A percentile compares a stretch with the other conserved stretches of the same genome.
phyloP scores from a whole-genome alignment of 2,797 vertebrate genomes.

The Hydrophis major region DNA sequence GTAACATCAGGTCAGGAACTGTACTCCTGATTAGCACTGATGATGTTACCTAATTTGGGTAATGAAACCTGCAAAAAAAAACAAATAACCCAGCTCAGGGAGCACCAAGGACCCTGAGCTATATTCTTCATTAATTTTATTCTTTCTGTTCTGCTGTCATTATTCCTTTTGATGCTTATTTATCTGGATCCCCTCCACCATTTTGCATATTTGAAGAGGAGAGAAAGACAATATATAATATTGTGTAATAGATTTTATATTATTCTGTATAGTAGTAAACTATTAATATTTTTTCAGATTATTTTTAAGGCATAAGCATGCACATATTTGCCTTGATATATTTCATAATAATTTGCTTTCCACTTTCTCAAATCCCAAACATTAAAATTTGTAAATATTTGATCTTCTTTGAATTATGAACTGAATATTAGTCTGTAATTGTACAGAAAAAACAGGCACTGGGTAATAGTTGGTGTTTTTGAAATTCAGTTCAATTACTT shows the following conservation, averaged over 20 bases:
- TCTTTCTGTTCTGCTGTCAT: not conserved
- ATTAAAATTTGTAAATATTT: not conserved
- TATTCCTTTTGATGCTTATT: not conserved
- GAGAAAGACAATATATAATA: not conserved
- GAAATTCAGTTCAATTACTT: not conserved
- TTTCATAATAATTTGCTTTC: not conserved
- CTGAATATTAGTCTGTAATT: not conserved
- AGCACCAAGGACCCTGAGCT: not conserved
- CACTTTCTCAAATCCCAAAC: not conserved
- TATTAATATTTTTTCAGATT: not conserved
- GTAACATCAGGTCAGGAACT: not conserved
- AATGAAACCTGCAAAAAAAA: not conserved
- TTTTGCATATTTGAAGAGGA: not conserved
- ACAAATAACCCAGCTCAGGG: not conserved
- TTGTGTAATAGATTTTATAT: not conserved
- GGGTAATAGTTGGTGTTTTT: not conserved
- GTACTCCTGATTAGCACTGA: not conserved
- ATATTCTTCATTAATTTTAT: not conserved
- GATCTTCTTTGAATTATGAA: not conserved
- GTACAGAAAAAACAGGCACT: not conserved
- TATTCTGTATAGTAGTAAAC: constrained; percentile 29
- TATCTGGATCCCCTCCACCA: not conserved
- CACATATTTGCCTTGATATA: not conserved
- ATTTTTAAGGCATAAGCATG: not conserved
- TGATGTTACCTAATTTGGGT: not conserved